Evolutionary conservation across 1,140 invertebrate species (phyloP), one percentile per base, ranked within the genome.

Genomic region (Euschistus heros): DNA sequence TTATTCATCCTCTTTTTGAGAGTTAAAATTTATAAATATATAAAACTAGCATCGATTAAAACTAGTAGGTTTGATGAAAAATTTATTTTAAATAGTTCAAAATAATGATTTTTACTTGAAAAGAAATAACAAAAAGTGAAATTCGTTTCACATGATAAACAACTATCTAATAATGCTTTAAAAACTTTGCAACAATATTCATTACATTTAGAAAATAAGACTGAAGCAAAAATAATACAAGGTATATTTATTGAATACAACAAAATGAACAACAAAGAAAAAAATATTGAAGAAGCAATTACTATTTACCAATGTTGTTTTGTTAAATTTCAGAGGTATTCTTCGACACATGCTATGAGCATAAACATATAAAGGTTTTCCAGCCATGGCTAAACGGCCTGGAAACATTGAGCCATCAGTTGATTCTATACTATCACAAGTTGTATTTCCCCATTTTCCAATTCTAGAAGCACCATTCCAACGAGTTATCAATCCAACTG

Each of bases 391-490:
- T 20, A 24, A 27, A 10, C 30, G 22, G 14, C 37, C 66, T n/a
- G 66, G 66, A 50, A 67, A 67, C 13, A 64, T 20, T 7, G 46
- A 27, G 30, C 66, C 66, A 42, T 67, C 66, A 50, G 47, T 62
- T 18, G 57, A 63, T 50, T 47, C 20, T 4, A 67, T 20, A 1
- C n/a, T 22, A 20, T 64, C 62, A 52, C 66, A 67, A 15, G 33
- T 17, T 1, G 66, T 64, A 26, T 63, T 52, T 17, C 66, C 66
- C 62, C 66, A 67, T 27, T 37, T 37, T 10, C 54, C 54, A 57
- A 57, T 26, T 24, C 10, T 10, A 24, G 54, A 26, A 22, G 18
- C 54, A 1, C 54, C 54, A 57, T 57, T 57, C 54, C 54, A 57
- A 22, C 24, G 20, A 57, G 54, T 57, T 27, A 57, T 57, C 5